Percentiles rank a stretch among this genome's conserved stretches.
Conservation (phyloP, 1,140 invertebrate genomes). For the Pantala flavescens region DNA sequence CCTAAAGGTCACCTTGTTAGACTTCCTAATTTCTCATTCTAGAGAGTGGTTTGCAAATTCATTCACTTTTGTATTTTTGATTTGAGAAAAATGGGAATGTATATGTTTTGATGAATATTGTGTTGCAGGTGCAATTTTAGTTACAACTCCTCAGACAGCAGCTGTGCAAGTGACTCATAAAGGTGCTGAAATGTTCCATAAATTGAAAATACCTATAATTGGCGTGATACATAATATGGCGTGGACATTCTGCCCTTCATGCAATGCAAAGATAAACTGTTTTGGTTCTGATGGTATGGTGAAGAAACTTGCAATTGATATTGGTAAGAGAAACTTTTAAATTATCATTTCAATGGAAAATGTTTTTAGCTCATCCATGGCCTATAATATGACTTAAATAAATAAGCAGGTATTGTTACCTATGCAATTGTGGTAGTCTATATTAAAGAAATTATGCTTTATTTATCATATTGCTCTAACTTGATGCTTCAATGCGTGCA, state of each 20-base stretch:
- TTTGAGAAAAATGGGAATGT: background rate
- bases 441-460: no score
- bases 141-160: slow-evolving; percentile 76
- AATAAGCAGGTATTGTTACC: no score
- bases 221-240: slow-evolving; percentile 84
- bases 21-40: no score
- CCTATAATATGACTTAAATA: no score
- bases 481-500: no score
- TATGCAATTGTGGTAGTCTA: no score
- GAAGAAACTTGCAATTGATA: slow-evolving; percentile 25
- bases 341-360: no score
- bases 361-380: no score
- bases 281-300: slow-evolving; percentile 27
- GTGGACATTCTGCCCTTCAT: slow-evolving; percentile 57
- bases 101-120: slow-evolving; percentile 17
- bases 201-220: slow-evolving; percentile 64
- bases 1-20: no score
- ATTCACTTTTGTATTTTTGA: background rate
- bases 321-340: slow-evolving; percentile 17
- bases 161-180: slow-evolving; percentile 69
- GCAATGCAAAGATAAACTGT: slow-evolving; percentile 34
- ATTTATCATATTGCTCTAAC: no score
- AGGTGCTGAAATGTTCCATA: slow-evolving; percentile 70
- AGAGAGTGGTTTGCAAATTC: no score
- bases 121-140: slow-evolving; percentile 56